Percentiles rank a stretch among this genome's conserved stretches.
Evolutionary conservation across 2,888 invertebrate species (phyloP).

Genomic region (Diaphora mendica): DNA sequence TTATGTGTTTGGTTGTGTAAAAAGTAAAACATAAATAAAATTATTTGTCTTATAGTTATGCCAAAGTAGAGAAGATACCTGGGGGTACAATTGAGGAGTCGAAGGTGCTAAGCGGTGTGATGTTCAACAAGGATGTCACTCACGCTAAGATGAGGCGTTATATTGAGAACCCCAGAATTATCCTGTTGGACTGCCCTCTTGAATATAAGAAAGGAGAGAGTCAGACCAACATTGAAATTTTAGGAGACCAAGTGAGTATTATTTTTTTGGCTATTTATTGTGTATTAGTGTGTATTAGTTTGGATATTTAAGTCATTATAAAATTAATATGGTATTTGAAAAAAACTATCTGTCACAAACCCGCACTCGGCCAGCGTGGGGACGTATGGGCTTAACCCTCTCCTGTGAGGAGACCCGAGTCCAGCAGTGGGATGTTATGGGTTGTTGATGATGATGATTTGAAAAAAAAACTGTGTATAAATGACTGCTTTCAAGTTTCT

Average conservation of each 20-base stretch:
- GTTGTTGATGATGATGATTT: no score
- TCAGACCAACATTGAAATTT: constrained; percentile 98
- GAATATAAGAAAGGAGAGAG: constrained; percentile 99
- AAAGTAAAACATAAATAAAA: no score
- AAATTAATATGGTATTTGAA: neutral
- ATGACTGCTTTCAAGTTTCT: neutral
- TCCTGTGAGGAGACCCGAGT: no score
- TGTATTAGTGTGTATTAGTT: no score
- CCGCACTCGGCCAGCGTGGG: no score
- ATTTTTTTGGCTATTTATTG: neutral
- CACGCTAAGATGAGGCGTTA: constrained; percentile 98
- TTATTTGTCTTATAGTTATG: constrained; percentile 87
- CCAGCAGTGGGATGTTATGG: no score
- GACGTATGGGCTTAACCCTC: no score
- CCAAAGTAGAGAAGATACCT: constrained; percentile 97
- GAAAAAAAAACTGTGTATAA: no score
- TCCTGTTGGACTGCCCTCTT: constrained; percentile 97
- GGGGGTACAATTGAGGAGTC: constrained; percentile 98
- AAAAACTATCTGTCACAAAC: neutral
- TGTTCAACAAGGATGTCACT: constrained; percentile 99
- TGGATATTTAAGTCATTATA: neutral
- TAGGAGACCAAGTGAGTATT: constrained; percentile 91
- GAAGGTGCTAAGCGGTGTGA: constrained; percentile 96
- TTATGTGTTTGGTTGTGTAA: no score
- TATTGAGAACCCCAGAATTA: constrained; percentile 98